Conservation (phyloP, 2,113 vertebrate species). For the Gobius niger region DNA sequence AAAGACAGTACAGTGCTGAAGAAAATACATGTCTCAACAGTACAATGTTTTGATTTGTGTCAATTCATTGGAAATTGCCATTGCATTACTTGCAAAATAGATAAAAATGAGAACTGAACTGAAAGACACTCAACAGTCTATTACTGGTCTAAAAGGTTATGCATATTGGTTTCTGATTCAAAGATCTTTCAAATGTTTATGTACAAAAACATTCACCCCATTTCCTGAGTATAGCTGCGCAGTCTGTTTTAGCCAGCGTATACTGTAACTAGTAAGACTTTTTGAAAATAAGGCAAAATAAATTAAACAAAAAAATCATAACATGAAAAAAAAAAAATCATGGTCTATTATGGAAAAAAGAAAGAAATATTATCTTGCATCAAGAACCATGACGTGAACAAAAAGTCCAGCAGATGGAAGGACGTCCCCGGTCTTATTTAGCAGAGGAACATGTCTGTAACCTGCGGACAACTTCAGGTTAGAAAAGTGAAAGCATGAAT, state of each 20-base stretch:
- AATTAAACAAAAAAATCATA: slow-evolving; percentile 14
- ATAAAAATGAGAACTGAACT: neutral
- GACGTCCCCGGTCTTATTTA: slow-evolving; percentile 82
- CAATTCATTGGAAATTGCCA: slow-evolving; percentile 30
- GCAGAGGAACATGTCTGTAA: slow-evolving; percentile 91
- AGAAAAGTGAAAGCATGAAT: slow-evolving; percentile 18
- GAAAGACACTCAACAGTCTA: neutral
- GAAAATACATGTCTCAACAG: slow-evolving; percentile 18
- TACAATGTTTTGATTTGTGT: neutral
- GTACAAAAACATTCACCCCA: neutral
- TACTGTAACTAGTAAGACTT: slow-evolving; percentile 2
- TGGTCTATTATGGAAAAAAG: slow-evolving; percentile 2
- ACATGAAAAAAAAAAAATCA: slow-evolving; percentile 10
- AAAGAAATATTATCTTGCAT: slow-evolving; percentile 53
- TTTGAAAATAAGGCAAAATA: slow-evolving; percentile 18
- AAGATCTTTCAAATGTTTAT: neutral
- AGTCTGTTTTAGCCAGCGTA: neutral
- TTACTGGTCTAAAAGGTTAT: neutral
- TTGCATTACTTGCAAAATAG: slow-evolving; percentile 19
- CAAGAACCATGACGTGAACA: slow-evolving; percentile 80
- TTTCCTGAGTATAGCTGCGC: neutral
- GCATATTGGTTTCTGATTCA: neutral
- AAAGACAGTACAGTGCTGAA: slow-evolving; percentile 5
- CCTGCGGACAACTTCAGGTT: slow-evolving; percentile 73
- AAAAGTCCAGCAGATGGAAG: slow-evolving; percentile 89